Conservation (phyloP, 2,113 vertebrate genomes). For the Oryzias celebensis region DNA sequence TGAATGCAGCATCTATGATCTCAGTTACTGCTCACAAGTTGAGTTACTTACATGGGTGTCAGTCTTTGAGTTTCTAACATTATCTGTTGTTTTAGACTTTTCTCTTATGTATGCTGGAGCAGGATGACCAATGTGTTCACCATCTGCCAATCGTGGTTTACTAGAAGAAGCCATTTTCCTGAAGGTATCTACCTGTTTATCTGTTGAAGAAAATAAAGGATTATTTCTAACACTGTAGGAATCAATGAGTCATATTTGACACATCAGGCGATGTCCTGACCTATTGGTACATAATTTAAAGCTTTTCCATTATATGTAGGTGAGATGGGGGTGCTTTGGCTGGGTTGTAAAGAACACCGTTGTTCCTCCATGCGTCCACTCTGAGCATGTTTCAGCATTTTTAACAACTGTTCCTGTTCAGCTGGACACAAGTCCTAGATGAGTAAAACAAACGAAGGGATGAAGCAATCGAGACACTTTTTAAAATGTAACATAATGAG, state of each 20-base stretch:
- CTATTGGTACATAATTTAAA: constrained; percentile 35
- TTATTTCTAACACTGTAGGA: constrained; percentile 13
- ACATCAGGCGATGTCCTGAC: constrained; percentile 37
- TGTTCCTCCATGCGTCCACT: constrained; percentile 84
- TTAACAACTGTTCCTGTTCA: constrained; percentile 81
- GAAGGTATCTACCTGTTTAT: constrained; percentile 76
- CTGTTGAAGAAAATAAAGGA: constrained; percentile 36
- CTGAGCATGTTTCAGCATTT: constrained; percentile 81
- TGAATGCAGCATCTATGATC: not conserved
- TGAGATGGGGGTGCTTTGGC: constrained; percentile 45
- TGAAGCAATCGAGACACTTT: not conserved
- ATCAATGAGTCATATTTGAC: constrained; percentile 11
- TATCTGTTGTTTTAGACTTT: constrained; percentile 41
- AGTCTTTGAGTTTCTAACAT: constrained; percentile 18
- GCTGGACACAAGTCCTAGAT: constrained; percentile 27
- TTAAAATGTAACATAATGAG: not conserved
- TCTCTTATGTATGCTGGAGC: constrained; percentile 38
- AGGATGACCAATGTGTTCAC: constrained; percentile 49
- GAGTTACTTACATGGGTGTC: constrained; percentile 26
- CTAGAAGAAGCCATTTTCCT: constrained; percentile 59
- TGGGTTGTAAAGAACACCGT: constrained; percentile 75
- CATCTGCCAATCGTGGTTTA: constrained; percentile 39
- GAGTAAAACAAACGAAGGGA: not conserved
- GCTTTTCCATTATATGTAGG: constrained; percentile 48
- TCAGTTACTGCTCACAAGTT: not conserved